Conservation (phyloP, 2,888 invertebrate species). For the Theristus sp. region DNA sequence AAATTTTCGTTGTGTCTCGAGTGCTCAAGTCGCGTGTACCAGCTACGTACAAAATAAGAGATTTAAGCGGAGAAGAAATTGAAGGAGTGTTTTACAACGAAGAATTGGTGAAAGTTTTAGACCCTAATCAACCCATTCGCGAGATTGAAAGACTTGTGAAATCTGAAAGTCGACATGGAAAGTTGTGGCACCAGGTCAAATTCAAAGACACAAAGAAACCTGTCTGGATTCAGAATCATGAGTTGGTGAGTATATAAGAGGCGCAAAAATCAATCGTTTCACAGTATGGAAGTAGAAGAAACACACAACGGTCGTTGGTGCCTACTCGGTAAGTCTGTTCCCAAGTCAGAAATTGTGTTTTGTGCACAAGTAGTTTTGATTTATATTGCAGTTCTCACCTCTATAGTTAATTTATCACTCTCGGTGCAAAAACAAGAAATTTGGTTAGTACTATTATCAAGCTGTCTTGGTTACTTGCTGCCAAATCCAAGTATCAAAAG, state of each 20-base stretch:
- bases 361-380: background rate
- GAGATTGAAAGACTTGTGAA: background rate
- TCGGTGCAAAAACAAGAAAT: background rate
- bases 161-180: background rate
- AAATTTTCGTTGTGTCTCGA: background rate
- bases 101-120: background rate
- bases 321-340: background rate
- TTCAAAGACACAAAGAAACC: background rate
- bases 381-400: background rate
- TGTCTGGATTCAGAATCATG: background rate
- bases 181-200: background rate
- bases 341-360: background rate
- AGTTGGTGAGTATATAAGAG: background rate
- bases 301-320: background rate
- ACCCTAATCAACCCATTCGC: background rate
- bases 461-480: background rate
- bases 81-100: slow-evolving; percentile 1
- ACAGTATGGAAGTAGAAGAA: background rate
- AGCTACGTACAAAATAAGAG: background rate
- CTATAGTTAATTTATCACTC: background rate
- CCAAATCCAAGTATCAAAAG: background rate
- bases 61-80: background rate
- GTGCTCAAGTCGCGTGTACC: background rate
- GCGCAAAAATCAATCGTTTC: background rate
- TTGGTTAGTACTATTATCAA: background rate